Evolutionary conservation across 2,888 invertebrate species (phyloP).

Genomic region (Philereme vetulata): DNA sequence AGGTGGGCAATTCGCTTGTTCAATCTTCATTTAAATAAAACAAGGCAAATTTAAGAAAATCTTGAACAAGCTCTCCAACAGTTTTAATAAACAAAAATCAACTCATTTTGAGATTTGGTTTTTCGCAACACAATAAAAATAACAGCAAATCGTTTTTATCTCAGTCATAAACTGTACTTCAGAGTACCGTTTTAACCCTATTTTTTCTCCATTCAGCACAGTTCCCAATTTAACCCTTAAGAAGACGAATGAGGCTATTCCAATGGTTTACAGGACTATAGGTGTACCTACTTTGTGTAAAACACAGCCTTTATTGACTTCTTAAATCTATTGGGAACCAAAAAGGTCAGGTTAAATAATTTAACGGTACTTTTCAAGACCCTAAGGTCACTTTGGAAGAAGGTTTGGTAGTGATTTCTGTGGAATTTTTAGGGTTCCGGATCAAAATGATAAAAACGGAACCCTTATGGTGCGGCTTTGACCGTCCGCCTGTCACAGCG

Average conservation of each 20-base stretch:
- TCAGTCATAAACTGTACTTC: conserved; percentile 14
- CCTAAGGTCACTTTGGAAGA: conserved; percentile 14
- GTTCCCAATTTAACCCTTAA: conserved; percentile 39
- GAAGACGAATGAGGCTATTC: conserved; percentile 44
- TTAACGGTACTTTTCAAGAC: conserved; percentile 28
- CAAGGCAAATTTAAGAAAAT: too few species aligned
- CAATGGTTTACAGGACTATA: conserved; percentile 43
- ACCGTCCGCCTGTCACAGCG: too few species aligned
- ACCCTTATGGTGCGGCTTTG: too few species aligned
- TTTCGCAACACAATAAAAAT: too few species aligned
- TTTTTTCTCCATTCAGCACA: conserved; percentile 35
- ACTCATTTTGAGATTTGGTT: too few species aligned
- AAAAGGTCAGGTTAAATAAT: conserved; percentile 35
- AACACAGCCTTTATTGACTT: conserved; percentile 43
- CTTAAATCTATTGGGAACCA: conserved; percentile 41
- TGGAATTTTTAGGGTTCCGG: too few species aligned
- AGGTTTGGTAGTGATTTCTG: too few species aligned
- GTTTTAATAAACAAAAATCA: too few species aligned
- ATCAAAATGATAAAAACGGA: too few species aligned
- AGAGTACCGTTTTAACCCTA: conserved; percentile 17
- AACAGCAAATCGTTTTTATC: neutral
- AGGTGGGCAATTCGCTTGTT: too few species aligned
- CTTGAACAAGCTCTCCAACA: too few species aligned
- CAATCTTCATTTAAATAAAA: too few species aligned
- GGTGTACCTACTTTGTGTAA: conserved; percentile 39